These are phyloP conservation scores for Mirza zaza DNA, from an alignment of 2,113 vertebrate genomes.

Conservation along the genomic window DNA sequence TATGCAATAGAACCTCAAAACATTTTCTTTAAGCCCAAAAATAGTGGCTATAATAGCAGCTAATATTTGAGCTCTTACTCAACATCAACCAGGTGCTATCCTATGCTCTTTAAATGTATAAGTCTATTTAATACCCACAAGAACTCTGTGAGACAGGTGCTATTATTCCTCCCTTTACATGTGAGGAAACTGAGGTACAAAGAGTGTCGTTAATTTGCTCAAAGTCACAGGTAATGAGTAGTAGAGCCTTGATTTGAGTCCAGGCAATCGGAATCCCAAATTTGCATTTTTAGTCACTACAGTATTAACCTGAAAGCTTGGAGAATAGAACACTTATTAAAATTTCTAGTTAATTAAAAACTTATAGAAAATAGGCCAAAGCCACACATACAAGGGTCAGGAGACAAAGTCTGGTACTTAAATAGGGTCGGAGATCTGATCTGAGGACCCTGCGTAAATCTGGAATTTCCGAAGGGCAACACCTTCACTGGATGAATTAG, in stretches of 20 bases:
- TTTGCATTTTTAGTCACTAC: not conserved
- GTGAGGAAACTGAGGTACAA: not conserved
- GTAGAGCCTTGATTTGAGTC: not conserved
- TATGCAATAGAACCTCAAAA: not conserved
- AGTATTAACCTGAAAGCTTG: not conserved
- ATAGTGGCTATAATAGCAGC: not conserved
- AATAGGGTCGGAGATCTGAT: not conserved
- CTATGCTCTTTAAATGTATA: not conserved
- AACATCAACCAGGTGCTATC: too few relatives aligned
- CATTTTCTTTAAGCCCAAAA: not conserved
- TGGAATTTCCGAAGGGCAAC: not conserved
- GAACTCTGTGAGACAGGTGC: not conserved
- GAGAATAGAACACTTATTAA: not conserved
- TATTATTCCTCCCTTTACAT: not conserved
- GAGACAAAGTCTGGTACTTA: not conserved
- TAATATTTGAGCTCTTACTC: not conserved
- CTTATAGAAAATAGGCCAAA: not conserved
- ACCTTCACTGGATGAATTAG: not conserved
- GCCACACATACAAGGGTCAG: not conserved
- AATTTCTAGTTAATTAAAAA: not conserved
- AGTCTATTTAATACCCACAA: not conserved
- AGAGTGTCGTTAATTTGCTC: not conserved
- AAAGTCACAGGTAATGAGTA: not conserved
- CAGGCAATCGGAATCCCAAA: not conserved
- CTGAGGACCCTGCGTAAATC: too few relatives aligned